Evolutionary conservation across 1,140 invertebrate species (phyloP), one percentile per base, ranked within the genome.

Genomic region (Drosophila hydei): DNA sequence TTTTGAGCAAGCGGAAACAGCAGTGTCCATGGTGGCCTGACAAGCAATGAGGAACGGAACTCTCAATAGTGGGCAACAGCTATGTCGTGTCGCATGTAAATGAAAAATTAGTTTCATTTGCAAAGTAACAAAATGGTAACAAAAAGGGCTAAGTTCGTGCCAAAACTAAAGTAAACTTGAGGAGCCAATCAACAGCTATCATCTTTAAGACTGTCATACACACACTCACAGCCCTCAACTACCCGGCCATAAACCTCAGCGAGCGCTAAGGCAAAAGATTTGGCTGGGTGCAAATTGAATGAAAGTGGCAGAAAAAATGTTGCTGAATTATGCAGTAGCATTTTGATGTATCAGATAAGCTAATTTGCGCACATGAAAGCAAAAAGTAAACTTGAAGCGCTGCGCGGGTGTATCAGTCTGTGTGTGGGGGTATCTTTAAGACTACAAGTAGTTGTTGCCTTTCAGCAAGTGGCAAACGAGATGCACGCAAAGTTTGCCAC

Each of bases 271-370:
- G 72, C 73, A 36, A 60, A 45, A 65, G 42, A 79, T 56, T 64
- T 42, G 27, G 65, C 76, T 72, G 72, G 81, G 80, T 89, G 87
- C 81, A 87, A 89, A 89, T 90, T 90, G 87, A 90, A 90, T 87
- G 76, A 83, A 83, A 90, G 87, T 90, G 76, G 87, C 81, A 75
- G 87, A 90, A 88, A 85, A 90, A 90, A 90, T 90, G 83, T 79
- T 73, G 62, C 68, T 90, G 67, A 90, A 90, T 90, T 90, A 90
- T 90, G 83, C 81, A 90, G 51, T 68, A 87, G 71, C 78, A 71
- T 54, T 77, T 68, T 81, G 72, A 87, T 87, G 75, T 75, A 78
- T 88, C 63, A 75, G 83, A 81, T 88, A 87, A 87, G 83, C 78
- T 88, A 87, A 87, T 87, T 87, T 88, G 64, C 55, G 73, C 58